Percentiles rank a stretch among this genome's conserved stretches.
These are phyloP conservation scores for Trematomus loennbergii DNA, from an alignment of 2,113 vertebrate genomes.

Conservation along the genomic window DNA sequence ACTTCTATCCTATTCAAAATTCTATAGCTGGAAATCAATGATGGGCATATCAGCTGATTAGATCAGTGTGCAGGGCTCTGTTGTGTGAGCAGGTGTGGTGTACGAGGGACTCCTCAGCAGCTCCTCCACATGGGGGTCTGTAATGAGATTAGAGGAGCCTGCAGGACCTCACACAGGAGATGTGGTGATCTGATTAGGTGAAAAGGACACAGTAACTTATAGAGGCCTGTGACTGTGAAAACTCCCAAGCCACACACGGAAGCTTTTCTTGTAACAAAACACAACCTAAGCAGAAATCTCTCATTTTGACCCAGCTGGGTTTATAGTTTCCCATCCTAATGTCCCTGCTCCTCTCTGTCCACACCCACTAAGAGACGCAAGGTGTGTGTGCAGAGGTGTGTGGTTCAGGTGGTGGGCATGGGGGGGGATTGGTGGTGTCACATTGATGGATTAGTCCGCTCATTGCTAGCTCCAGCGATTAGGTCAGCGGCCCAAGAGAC, in stretches of 20 bases:
- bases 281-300: conserved; percentile 14
- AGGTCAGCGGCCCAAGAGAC: conserved; percentile 77
- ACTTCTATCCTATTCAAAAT: conserved; percentile 42
- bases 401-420: conserved; percentile 27
- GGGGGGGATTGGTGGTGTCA: conserved; percentile 61
- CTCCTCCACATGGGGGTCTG: conserved; percentile 43
- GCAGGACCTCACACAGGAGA: conserved; percentile 52
- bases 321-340: neutral
- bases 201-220: conserved; percentile 39
- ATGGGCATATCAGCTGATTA: conserved; percentile 53
- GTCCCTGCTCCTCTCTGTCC: conserved; percentile 17
- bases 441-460: conserved; percentile 78
- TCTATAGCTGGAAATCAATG: conserved; percentile 53
- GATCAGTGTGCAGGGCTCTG: conserved; percentile 40
- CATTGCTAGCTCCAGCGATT: conserved; percentile 75
- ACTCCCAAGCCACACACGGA: neutral
- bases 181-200: conserved; percentile 53
- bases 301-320: conserved; percentile 13
- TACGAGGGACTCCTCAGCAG: conserved; percentile 37
- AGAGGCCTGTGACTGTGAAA: conserved; percentile 20
- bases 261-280: neutral
- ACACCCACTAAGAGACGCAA: neutral
- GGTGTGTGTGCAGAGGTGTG: conserved; percentile 27
- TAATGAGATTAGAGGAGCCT: conserved; percentile 63
- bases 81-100: conserved; percentile 66